These are phyloP conservation scores for Echinops telfairi DNA, from an alignment of 2,113 vertebrate genomes.

Conservation along the genomic window DNA sequence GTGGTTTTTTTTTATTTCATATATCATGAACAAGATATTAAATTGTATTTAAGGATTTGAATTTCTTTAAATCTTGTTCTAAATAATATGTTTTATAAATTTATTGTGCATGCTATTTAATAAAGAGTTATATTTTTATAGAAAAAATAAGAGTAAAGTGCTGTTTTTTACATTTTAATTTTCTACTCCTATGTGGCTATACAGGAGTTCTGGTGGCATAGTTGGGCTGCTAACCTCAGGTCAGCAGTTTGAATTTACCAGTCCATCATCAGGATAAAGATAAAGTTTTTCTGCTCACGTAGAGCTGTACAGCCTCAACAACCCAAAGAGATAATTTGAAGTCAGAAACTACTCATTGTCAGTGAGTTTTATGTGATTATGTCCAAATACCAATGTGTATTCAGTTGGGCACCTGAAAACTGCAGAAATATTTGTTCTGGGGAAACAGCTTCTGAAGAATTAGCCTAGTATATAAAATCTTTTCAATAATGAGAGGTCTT, in stretches of 20 bases:
- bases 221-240: too few relatives aligned
- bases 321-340: too few relatives aligned
- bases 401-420: constrained; percentile 32
- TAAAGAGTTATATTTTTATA: constrained; percentile 86
- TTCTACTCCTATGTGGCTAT: background rate
- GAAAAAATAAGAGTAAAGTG: constrained; percentile 79
- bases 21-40: constrained; percentile 82
- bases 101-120: constrained; percentile 86
- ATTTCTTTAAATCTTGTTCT: constrained; percentile 83
- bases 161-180: constrained; percentile 57
- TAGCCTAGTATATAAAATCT: constrained; percentile 7
- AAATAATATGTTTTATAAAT: constrained; percentile 84
- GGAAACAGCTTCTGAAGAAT: constrained; percentile 27
- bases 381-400: too few relatives aligned
- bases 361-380: too few relatives aligned
- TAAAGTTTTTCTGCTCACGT: background rate
- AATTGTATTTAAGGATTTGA: constrained; percentile 81
- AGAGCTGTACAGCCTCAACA: background rate
- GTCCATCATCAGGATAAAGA: too few relatives aligned
- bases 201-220: background rate
- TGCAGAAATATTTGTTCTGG: constrained; percentile 27
- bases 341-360: too few relatives aligned
- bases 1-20: constrained; percentile 73
- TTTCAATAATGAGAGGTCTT: constrained; percentile 6
- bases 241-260: too few relatives aligned